These are phyloP conservation scores for Beroe ovata DNA, from an alignment of 37 sponge, comb jelly and placozoan genomes.

Conservation along the genomic window DNA sequence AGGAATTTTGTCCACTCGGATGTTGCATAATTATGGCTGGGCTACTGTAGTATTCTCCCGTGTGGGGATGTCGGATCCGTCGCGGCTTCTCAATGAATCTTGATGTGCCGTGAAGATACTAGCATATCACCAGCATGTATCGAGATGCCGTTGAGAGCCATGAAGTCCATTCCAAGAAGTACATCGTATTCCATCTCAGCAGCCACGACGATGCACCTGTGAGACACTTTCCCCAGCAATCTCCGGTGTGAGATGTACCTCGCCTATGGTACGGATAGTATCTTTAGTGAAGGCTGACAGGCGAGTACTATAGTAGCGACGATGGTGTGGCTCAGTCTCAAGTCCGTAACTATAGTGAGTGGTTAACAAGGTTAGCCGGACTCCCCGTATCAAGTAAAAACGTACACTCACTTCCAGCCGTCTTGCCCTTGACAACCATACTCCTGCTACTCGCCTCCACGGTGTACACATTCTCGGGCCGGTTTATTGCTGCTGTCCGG, in stretches of 20 bases:
- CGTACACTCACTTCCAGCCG: not conserved
- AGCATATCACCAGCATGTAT: too few species aligned
- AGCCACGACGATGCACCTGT: constrained; percentile 38
- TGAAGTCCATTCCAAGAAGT: constrained; percentile 48
- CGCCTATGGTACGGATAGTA: constrained; percentile 1
- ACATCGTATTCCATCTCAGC: constrained; percentile 37
- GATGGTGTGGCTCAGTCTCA: too few species aligned
- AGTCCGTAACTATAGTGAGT: too few species aligned
- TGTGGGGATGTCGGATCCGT: too few species aligned
- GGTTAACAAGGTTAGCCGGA: constrained; percentile 4
- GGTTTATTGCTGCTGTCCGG: not conserved
- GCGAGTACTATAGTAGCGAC: too few species aligned
- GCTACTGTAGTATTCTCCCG: too few species aligned
- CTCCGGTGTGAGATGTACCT: not conserved
- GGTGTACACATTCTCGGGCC: constrained; percentile 9
- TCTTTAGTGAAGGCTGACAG: constrained; percentile 23
- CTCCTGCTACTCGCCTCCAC: not conserved
- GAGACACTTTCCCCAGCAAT: not conserved
- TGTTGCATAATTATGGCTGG: too few species aligned
- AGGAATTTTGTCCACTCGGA: too few species aligned
- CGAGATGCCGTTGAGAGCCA: too few species aligned
- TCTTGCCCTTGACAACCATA: not conserved
- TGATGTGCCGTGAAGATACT: too few species aligned
- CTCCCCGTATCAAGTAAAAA: constrained; percentile 1
- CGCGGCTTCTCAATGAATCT: too few species aligned